These are phyloP conservation scores for Andrena minutula DNA, from an alignment of 2,888 invertebrate genomes.

Conservation along the genomic window DNA sequence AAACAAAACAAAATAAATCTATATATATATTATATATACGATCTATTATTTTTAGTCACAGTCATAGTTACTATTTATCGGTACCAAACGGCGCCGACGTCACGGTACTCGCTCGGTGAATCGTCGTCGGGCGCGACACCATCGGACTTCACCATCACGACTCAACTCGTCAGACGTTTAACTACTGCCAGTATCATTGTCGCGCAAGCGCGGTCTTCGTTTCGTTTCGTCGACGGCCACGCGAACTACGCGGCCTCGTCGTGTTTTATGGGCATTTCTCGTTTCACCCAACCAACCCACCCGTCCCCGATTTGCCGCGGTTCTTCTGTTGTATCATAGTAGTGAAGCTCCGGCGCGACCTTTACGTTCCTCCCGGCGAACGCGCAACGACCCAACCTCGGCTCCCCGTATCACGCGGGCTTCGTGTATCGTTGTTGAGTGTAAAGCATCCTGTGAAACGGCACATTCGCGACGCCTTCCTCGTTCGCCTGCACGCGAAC, in stretches of 20 bases:
- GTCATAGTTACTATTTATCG: constrained; percentile 63
- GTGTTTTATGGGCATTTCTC: constrained; percentile 50
- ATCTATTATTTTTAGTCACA: constrained; percentile 66
- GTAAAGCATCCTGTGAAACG: constrained; percentile 48
- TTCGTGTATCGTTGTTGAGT: constrained; percentile 52
- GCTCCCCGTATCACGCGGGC: constrained; percentile 10
- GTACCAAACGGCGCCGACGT: constrained; percentile 49
- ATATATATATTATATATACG: constrained; percentile 52
- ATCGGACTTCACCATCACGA: constrained; percentile 28
- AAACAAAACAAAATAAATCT: constrained; percentile 57
- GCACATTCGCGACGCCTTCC: constrained; percentile 48
- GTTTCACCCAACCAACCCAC: constrained; percentile 12
- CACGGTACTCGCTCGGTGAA: constrained; percentile 42
- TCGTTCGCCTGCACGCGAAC: constrained; percentile 51
- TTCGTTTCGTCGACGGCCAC: constrained; percentile 9
- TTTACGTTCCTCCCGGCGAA: constrained; percentile 26
- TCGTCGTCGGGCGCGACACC: constrained; percentile 44
- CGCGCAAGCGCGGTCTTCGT: constrained; percentile 27
- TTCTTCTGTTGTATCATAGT: too few species aligned
- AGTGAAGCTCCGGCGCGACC: neutral
- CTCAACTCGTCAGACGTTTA: constrained; percentile 18
- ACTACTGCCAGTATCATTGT: constrained; percentile 55
- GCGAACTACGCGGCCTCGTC: neutral
- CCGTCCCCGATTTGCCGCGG: neutral
- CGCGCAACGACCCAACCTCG: constrained; percentile 28